Evolutionary conservation across 2,113 vertebrate species (phyloP).

Genomic region (Choloepus hoffmanni): DNA sequence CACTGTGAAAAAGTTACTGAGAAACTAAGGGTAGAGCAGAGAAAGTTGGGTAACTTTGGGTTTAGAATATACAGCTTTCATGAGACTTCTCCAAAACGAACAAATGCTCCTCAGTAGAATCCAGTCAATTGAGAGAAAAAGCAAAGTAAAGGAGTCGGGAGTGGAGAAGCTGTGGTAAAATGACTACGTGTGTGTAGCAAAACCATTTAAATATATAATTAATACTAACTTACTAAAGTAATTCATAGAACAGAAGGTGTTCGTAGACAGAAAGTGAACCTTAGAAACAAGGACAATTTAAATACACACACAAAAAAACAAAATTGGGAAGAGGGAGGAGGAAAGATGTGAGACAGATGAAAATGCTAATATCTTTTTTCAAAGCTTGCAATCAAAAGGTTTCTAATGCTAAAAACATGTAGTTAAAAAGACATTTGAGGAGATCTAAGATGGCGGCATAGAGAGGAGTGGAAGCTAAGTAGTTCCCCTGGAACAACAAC

Average conservation of each 20-base stretch:
- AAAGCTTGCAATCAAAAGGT: not conserved
- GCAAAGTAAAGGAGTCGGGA: not conserved
- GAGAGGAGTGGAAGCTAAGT: too few relatives aligned
- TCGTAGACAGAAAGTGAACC: not conserved
- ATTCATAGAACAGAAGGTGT: not conserved
- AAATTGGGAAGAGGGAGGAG: not conserved
- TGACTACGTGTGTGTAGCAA: not conserved
- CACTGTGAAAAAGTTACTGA: not conserved
- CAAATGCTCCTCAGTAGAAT: not conserved
- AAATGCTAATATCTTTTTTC: not conserved
- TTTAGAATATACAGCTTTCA: not conserved
- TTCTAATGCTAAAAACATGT: not conserved
- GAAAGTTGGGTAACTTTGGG: not conserved
- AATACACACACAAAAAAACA: not conserved
- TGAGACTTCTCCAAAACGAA: not conserved
- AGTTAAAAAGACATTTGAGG: not conserved
- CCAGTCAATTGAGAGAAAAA: not conserved
- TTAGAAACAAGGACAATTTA: not conserved
- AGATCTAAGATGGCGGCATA: too few relatives aligned
- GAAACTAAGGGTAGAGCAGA: not conserved
- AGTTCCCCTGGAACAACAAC: too few relatives aligned
- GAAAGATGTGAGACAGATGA: not conserved
- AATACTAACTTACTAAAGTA: not conserved
- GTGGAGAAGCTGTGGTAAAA: not conserved
- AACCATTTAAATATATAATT: not conserved